Conservation (phyloP, 2,797 vertebrate species). For the Carapus acus region DNA sequence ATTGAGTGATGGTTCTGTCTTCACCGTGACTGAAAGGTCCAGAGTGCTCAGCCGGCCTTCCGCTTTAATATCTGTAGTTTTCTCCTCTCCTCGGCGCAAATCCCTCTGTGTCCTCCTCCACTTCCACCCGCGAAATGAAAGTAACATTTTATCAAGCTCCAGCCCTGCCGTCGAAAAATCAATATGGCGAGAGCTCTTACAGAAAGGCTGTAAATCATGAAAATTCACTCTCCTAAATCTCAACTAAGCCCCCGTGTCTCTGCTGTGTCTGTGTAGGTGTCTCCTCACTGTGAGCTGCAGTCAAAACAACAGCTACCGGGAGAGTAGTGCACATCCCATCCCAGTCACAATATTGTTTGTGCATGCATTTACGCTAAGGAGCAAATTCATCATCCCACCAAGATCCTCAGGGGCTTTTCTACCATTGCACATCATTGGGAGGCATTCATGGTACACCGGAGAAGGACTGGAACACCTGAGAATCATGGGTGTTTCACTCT, state of each 20-base stretch:
- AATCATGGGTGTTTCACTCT: no score
- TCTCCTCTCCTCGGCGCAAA: constrained; percentile 33
- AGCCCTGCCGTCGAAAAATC: constrained; percentile 57
- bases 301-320: constrained; percentile 19
- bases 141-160: constrained; percentile 63
- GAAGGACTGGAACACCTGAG: no score
- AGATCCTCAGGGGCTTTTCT: constrained; percentile 11
- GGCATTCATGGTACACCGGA: neutral
- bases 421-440: constrained; percentile 2
- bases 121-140: constrained; percentile 63
- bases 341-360: constrained; percentile 12
- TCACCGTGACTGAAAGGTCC: constrained; percentile 46
- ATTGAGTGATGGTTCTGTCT: constrained; percentile 28
- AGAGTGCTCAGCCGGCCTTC: constrained; percentile 32
- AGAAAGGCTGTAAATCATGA: constrained; percentile 58
- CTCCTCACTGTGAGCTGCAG: constrained; percentile 26
- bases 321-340: constrained; percentile 9
- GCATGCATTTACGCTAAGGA: neutral
- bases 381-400: neutral
- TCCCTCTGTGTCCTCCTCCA: constrained; percentile 44
- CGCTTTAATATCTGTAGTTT: constrained; percentile 40
- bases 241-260: constrained; percentile 31
- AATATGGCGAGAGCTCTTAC: constrained; percentile 55
- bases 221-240: constrained; percentile 58
- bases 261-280: constrained; percentile 19